Percentiles rank a stretch among this genome's conserved stretches.
phyloP scores from a whole-genome alignment of 1,140 invertebrate genomes.

The Atta colombica region DNA sequence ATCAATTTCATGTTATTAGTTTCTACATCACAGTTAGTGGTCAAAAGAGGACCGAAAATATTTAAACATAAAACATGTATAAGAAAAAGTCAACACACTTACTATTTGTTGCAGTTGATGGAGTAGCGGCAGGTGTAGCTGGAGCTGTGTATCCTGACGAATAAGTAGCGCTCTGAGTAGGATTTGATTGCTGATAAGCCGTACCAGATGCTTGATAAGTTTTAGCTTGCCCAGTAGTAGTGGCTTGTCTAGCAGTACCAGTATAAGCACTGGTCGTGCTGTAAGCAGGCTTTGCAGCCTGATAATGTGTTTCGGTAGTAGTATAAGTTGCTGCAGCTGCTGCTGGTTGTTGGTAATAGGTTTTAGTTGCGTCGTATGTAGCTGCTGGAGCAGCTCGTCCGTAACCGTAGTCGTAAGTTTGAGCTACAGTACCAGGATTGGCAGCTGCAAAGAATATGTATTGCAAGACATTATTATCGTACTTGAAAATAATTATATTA shows the following conservation, averaged over 20 bases:
- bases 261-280: slow-evolving; percentile 89
- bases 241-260: slow-evolving; percentile 88
- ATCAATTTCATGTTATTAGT: slow-evolving; percentile 84
- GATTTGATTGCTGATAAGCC: slow-evolving; percentile 85
- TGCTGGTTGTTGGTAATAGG: slow-evolving; percentile 90
- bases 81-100: slow-evolving; percentile 71
- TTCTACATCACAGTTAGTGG: slow-evolving; percentile 71
- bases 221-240: slow-evolving; percentile 87
- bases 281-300: slow-evolving; percentile 88
- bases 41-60: slow-evolving; percentile 48
- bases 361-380: slow-evolving; percentile 89
- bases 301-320: slow-evolving; percentile 90
- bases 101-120: slow-evolving; percentile 85
- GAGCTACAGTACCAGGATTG: slow-evolving; percentile 88
- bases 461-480: not conserved
- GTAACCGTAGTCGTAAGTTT: slow-evolving; percentile 91
- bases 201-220: slow-evolving; percentile 85
- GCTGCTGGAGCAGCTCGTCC: slow-evolving; percentile 88
- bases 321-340: slow-evolving; percentile 90
- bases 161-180: slow-evolving; percentile 84
- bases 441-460: slow-evolving; percentile 82
- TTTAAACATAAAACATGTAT: slow-evolving; percentile 17
- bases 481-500: not conserved
- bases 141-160: slow-evolving; percentile 87
- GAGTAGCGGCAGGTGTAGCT: slow-evolving; percentile 88